Percentiles rank a stretch among this genome's conserved stretches.
These are phyloP conservation scores for Luffia ferchaultella DNA, from an alignment of 2,888 invertebrate genomes.

Conservation along the genomic window DNA sequence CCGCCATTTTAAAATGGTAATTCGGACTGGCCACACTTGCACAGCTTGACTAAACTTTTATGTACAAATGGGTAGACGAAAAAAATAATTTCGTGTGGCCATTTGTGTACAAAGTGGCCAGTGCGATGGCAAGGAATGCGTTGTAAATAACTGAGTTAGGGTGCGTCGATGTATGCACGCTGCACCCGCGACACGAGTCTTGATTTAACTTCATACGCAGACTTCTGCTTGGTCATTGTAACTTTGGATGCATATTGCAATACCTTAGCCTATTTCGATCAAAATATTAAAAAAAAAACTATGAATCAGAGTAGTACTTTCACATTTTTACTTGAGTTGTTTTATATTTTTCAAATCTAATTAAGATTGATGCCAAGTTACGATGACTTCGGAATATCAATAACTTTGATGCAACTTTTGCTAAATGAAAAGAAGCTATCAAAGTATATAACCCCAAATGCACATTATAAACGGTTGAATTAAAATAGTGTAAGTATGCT, in stretches of 20 bases:
- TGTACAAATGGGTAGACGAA: neutral
- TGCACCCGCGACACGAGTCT: neutral
- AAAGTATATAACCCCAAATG: no score
- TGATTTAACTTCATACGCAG: neutral
- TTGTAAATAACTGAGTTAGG: conserved; percentile 42
- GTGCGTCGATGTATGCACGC: neutral
- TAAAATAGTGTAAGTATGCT: neutral
- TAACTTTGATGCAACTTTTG: no score
- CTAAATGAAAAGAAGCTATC: no score
- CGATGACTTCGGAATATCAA: no score
- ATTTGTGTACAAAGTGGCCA: neutral
- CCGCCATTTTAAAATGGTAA: neutral
- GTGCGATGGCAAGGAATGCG: conserved; percentile 32
- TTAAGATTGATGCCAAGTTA: no score
- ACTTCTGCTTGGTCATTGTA: no score
- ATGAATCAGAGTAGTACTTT: no score
- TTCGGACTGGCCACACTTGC: neutral
- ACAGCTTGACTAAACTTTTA: neutral
- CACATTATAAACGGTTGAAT: neutral
- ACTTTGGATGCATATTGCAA: no score
- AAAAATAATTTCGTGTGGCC: neutral
- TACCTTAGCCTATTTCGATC: no score
- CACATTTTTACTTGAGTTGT: no score
- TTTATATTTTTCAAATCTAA: no score
- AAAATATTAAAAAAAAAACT: no score